Percentiles rank a stretch among this genome's conserved stretches.
phyloP scores from a whole-genome alignment of 1,140 invertebrate species.

The Capitella teleta region DNA sequence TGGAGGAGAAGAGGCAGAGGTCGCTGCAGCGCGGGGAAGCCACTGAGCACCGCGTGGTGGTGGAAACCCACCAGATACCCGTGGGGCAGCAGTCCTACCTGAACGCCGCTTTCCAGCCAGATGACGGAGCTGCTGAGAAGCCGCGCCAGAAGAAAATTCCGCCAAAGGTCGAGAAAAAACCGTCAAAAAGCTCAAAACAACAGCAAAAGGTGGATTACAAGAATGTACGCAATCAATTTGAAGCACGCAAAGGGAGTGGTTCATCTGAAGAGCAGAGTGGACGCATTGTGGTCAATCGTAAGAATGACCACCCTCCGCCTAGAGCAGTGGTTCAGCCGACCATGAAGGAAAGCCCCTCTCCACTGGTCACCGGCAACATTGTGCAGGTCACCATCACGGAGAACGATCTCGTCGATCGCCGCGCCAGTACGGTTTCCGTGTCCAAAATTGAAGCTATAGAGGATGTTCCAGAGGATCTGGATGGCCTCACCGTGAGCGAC shows the following conservation, averaged over 20 bases:
- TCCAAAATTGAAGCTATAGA: conserved; percentile 1
- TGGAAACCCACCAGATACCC: no score
- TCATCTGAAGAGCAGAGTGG: no score
- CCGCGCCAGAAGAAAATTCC: no score
- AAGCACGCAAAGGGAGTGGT: no score
- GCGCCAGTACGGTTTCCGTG: neutral
- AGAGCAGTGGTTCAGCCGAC: neutral
- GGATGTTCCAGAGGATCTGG: conserved; percentile 4
- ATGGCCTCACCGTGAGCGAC: neutral
- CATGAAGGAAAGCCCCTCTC: neutral
- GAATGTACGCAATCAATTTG: no score
- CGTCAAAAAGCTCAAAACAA: neutral
- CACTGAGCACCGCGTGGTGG: no score
- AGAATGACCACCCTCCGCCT: neutral
- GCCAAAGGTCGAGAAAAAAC: neutral
- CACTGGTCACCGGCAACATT: conserved; percentile 1
- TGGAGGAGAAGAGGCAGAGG: no score
- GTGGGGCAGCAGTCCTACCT: no score
- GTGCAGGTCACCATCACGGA: neutral
- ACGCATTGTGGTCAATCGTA: neutral
- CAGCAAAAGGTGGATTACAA: neutral
- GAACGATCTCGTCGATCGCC: neutral
- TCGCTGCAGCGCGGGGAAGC: no score
- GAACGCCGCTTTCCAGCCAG: no score
- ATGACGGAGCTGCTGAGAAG: no score